Evolutionary conservation across 2,888 invertebrate species (phyloP), one percentile per base, ranked within the genome.

Genomic region (Mythimna loreyi): DNA sequence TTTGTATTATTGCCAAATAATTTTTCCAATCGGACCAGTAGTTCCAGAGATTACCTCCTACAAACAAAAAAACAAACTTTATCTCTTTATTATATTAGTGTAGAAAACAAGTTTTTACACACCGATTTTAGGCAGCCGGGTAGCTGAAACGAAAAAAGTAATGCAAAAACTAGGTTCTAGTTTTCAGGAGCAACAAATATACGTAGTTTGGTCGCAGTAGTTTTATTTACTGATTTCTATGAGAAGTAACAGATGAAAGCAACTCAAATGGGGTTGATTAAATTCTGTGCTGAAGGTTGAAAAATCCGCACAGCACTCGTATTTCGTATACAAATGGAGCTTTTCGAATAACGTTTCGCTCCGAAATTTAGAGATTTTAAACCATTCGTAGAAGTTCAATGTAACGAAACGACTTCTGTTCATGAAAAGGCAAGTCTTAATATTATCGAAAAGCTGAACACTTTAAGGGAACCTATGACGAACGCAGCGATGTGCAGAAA

Each of bases 231-330:
- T 61, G 53, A 45, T 58, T 78, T 66, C 49, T 66, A 33, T 58
- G 30, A 55, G 63, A 45, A 68, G 45, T 58, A 64, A 56, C 28
- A 50, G 49, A 30, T 59, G 77, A 73, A 75, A 75, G 55, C 52
- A 58, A 65, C 65, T 68, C 49, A 53, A 70, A 56, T 71, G 49
- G 61, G 60, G 40, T 71, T 81, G 78, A 83, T 83, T 78, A 71
- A 69, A 72, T 80, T 74, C 56, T 63, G 45, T 47, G 33, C 11
- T 56, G 60, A 36, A 65, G 45, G 45, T 53, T 67, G 49, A 70
- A 75, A 78, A 75, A 58, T 58, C 67, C 50, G 53, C 55, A 33
- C 11, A 65, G 66, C 64, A 36, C 53, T 57, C 50, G 40, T 23
- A 62, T 62, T 57, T 67, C 58, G 49, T 49, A 47, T 16, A 52